These are phyloP conservation scores for Dromococcyx pavoninus DNA, from an alignment of 2,797 vertebrate species.

Conservation along the genomic window DNA sequence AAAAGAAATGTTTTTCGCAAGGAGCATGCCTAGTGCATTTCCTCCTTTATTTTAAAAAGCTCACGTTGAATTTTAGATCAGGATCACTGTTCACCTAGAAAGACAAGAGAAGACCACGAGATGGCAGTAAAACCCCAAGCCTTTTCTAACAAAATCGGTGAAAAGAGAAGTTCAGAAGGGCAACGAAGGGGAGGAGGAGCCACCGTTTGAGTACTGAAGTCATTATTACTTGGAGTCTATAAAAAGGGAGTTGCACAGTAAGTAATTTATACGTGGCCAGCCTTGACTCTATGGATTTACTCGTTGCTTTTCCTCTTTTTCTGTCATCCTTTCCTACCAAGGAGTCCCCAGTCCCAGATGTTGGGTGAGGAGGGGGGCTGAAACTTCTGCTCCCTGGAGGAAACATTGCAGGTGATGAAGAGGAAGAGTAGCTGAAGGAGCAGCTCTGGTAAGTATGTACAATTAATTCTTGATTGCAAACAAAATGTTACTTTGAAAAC, in stretches of 20 bases:
- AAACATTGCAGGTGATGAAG: background rate
- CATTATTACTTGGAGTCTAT: constrained; percentile 65
- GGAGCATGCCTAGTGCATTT: background rate
- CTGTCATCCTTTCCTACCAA: constrained; percentile 8
- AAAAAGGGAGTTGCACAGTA: constrained; percentile 67
- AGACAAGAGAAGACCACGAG: constrained; percentile 46
- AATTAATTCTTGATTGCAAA: constrained; percentile 25
- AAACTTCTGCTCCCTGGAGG: constrained; percentile 34
- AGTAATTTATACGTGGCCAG: constrained; percentile 49
- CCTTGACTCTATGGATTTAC: constrained; percentile 60
- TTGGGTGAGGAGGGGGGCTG: constrained; percentile 4
- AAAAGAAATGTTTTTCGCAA: background rate
- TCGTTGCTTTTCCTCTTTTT: constrained; percentile 24
- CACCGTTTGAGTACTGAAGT: constrained; percentile 37
- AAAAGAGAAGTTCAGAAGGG: constrained; percentile 23
- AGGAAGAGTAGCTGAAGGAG: constrained; percentile 25
- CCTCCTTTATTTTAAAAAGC: background rate
- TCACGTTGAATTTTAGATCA: background rate
- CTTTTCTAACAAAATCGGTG: background rate
- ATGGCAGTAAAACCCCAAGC: constrained; percentile 58
- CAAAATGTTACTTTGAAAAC: background rate
- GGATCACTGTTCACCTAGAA: background rate
- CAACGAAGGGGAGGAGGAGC: constrained; percentile 63
- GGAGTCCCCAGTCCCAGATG: background rate
- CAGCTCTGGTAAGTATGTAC: constrained; percentile 55